Evolutionary conservation across 2,797 vertebrate species (phyloP).

Genomic region (Tokudaia tokunoshimensis): DNA sequence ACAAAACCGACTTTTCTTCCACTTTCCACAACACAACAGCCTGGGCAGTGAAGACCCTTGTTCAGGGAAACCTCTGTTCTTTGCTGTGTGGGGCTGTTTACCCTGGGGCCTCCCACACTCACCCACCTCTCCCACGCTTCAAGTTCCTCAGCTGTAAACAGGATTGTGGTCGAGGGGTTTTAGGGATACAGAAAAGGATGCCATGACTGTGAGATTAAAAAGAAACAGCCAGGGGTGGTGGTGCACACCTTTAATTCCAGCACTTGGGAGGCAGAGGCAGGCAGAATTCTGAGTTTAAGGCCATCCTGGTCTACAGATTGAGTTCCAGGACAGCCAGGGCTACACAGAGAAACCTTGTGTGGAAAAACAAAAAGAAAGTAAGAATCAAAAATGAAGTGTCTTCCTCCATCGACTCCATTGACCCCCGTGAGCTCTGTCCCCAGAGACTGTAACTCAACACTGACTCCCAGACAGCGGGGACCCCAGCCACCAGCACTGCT

Average conservation of each 20-base stretch:
- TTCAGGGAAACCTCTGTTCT: neutral
- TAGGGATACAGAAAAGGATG: neutral
- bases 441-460: no score
- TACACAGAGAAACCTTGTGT: neutral
- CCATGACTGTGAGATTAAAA: neutral
- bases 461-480: neutral
- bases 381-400: neutral
- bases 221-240: neutral
- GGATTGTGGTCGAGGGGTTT: neutral
- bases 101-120: no score
- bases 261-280: neutral
- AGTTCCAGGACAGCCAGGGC: neutral
- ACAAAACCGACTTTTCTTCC: neutral
- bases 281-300: neutral
- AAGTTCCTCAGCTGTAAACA: neutral
- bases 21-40: neutral
- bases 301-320: neutral
- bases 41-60: neutral
- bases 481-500: neutral
- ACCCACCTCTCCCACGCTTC: neutral
- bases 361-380: neutral
- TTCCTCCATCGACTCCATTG: neutral
- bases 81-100: neutral
- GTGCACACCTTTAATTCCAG: neutral
- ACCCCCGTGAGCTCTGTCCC: neutral